Base-by-base conservation (phyloP, 2,797 vertebrate species). In the Synanceia verrucosa region DNA sequence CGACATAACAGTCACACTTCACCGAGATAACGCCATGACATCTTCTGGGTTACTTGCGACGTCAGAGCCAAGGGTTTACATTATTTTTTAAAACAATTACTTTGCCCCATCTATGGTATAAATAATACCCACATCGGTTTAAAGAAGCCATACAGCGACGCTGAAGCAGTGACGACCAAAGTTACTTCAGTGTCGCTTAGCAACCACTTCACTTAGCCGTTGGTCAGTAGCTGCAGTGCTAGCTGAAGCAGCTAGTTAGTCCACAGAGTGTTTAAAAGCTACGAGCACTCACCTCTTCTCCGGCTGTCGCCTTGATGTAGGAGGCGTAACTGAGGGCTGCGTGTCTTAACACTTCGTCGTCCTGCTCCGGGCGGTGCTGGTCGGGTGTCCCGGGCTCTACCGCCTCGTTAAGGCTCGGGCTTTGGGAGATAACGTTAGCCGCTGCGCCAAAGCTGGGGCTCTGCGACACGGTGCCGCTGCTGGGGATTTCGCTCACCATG, bases 391-490 rank as follows among this genome's bases (percentile, higher is more conserved):
- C 80, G 41, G 9, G 65, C 61, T 58, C 86, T 50, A 56, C 82
- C 44, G 62, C 86, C 41, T 78, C 86, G 57, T 78, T 67, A 56
- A 88, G 83, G 65, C 92, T 93, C 55, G 90, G 88, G 80, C 84
- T 93, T 5, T 76, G 67, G 4, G 91, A 66, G 23, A 91, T 77
- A 8, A 56, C 79, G 19, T 94, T 93, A 46, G 86, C 87, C 0
- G 91, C 93, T 10, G 94, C 95, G 34, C 94, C 96, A 63, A 96
- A 94, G 75, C 96, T 99, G 52, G 96, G 95, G 83, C 97, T 98
- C 85, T 97, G 96, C 4, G 97, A 98, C 77, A 97, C 96, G 7
- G 93, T 89, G 57, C 94, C 93, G 91, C 93, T 93, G 91, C 94
- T 95, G 19, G 93, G 87, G 83, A 93, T 90, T 3, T 95, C 94